A percentile compares a stretch with the other conserved stretches of the same genome.
phyloP scores from a whole-genome alignment of 2,797 vertebrate genomes.

The Sebastes hubbsi region DNA sequence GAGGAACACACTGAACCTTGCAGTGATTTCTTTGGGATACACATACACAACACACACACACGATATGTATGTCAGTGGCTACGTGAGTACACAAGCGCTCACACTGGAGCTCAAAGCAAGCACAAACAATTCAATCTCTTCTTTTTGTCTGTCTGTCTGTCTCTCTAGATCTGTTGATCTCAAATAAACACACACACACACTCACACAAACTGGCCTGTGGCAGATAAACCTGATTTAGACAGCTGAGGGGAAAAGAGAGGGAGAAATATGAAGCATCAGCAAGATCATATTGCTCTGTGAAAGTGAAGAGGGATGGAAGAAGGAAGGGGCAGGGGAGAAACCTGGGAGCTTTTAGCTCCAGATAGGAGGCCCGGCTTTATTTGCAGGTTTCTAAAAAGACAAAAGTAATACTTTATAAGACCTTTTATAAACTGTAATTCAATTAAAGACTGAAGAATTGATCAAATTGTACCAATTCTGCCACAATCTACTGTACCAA shows the following conservation, averaged over 20 bases:
- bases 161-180: constrained; percentile 1
- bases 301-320: background rate
- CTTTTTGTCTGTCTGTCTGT: constrained; percentile 10
- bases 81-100: background rate
- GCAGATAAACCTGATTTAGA: constrained; percentile 25
- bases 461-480: background rate
- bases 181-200: background rate
- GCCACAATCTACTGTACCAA: background rate
- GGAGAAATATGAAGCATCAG: constrained; percentile 46
- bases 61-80: background rate
- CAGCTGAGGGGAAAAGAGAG: constrained; percentile 7
- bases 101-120: constrained; percentile 30
- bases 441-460: background rate
- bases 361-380: background rate
- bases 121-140: constrained; percentile 28
- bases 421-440: background rate
- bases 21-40: background rate
- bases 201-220: background rate
- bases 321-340: background rate
- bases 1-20: constrained; percentile 18
- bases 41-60: background rate
- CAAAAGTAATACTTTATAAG: background rate
- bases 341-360: background rate
- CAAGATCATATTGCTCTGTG: background rate
- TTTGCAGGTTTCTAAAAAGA: background rate